Conservation (phyloP, 2,888 invertebrate species). For the Drosophila falleni region DNA sequence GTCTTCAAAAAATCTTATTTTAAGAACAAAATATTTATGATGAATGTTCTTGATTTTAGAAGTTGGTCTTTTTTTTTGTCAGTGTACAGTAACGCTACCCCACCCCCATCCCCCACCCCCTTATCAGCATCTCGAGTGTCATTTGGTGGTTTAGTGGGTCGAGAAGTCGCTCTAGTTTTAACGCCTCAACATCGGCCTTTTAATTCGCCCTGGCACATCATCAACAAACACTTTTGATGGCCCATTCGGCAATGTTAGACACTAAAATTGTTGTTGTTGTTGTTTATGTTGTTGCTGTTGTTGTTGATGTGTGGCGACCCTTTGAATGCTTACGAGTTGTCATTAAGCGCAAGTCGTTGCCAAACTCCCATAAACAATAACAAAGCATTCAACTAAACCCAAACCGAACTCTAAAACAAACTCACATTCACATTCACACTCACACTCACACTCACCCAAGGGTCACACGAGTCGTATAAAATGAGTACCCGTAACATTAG, state of each 20-base stretch:
- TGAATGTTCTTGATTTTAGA: too few species aligned
- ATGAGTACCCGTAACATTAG: conserved; percentile 27
- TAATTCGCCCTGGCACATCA: conserved; percentile 71
- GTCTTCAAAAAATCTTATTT: too few species aligned
- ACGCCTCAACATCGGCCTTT: conserved; percentile 63
- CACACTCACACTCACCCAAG: background rate
- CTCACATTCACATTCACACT: background rate
- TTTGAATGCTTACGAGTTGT: conserved; percentile 69
- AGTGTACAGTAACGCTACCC: too few species aligned
- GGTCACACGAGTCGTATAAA: conserved; percentile 37
- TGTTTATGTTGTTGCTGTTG: conserved; percentile 7
- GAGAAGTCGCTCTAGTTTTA: conserved; percentile 74
- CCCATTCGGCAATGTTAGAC: conserved; percentile 30
- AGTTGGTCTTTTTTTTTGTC: too few species aligned
- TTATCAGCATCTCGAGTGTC: background rate
- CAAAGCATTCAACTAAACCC: conserved; percentile 44
- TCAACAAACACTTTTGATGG: conserved; percentile 63
- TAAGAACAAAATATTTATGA: too few species aligned
- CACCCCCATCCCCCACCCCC: background rate
- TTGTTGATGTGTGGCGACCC: conserved; percentile 58
- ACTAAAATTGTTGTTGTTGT: conserved; percentile 36
- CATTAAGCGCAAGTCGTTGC: conserved; percentile 75
- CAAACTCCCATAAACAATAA: conserved; percentile 77
- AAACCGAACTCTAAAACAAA: conserved; percentile 5
- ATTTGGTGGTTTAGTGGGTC: conserved; percentile 32